A percentile compares a stretch with the other conserved stretches of the same genome.
Evolutionary conservation across 2,113 vertebrate species (phyloP).

Genomic region (Diadophis punctatus): DNA sequence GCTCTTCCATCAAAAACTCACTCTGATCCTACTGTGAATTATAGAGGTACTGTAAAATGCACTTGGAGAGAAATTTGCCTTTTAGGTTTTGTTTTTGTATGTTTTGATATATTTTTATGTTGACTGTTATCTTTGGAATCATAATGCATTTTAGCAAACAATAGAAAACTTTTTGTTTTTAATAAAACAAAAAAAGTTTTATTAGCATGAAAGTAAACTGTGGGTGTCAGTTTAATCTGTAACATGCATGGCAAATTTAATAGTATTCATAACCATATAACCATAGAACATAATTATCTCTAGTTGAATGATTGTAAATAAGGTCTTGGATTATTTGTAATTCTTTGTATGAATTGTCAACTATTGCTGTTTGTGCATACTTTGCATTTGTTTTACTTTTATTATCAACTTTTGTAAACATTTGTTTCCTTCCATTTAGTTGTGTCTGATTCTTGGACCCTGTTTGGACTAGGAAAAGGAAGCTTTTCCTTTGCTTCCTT

Average conservation of each 20-base stretch:
- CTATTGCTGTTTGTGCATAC: background rate
- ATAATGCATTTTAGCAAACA: background rate
- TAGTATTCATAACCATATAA: background rate
- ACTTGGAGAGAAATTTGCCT: background rate
- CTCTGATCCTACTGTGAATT: conserved; percentile 85
- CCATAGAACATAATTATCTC: background rate
- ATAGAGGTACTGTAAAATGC: conserved; percentile 78
- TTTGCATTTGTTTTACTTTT: background rate
- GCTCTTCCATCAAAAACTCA: conserved; percentile 91
- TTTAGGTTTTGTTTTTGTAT: conserved; percentile 12
- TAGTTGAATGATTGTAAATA: background rate
- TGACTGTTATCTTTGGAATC: background rate
- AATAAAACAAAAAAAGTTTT: background rate
- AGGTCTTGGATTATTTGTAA: background rate
- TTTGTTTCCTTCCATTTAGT: too few species aligned
- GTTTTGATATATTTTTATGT: conserved; percentile 2
- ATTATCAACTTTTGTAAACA: background rate
- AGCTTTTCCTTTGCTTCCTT: too few species aligned
- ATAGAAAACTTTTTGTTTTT: too few species aligned
- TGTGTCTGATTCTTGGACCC: too few species aligned
- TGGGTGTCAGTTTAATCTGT: background rate
- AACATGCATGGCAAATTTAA: background rate
- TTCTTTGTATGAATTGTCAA: background rate
- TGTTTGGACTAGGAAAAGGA: too few species aligned
- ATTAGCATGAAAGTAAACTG: background rate